Conservation (phyloP, 1,140 invertebrate species). For the Cotesia typhae region DNA sequence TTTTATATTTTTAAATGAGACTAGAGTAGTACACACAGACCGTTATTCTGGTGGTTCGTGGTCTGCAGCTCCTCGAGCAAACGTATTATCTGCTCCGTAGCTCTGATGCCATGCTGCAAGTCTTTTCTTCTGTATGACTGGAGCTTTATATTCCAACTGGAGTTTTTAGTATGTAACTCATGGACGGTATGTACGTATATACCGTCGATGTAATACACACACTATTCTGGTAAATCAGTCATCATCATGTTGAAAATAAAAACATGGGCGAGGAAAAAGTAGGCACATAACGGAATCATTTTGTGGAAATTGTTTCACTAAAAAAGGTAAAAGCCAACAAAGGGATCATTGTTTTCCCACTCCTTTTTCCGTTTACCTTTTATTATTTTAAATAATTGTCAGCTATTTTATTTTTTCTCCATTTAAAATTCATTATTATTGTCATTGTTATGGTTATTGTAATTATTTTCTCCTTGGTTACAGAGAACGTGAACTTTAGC, state of each 20-base stretch:
- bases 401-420: no score
- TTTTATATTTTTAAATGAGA: no score
- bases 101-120: not conserved
- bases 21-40: no score
- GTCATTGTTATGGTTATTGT: no score
- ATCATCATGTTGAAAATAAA: constrained; percentile 4
- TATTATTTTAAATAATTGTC: not conserved
- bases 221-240: not conserved
- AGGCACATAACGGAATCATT: constrained; percentile 20
- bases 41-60: no score
- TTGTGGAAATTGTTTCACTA: not conserved
- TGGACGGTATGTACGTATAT: not conserved
- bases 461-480: constrained; percentile 1
- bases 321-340: not conserved
- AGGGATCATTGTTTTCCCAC: constrained; percentile 5
- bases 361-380: not conserved
- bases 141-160: not conserved
- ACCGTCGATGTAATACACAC: not conserved
- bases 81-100: no score
- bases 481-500: constrained; percentile 5
- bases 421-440: no score
- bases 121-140: not conserved
- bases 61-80: no score
- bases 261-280: constrained; percentile 4
- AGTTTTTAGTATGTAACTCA: constrained; percentile 10